phyloP scores from a whole-genome alignment of 2,113 vertebrate genomes.

The Nyctereutes procyonoides region DNA sequence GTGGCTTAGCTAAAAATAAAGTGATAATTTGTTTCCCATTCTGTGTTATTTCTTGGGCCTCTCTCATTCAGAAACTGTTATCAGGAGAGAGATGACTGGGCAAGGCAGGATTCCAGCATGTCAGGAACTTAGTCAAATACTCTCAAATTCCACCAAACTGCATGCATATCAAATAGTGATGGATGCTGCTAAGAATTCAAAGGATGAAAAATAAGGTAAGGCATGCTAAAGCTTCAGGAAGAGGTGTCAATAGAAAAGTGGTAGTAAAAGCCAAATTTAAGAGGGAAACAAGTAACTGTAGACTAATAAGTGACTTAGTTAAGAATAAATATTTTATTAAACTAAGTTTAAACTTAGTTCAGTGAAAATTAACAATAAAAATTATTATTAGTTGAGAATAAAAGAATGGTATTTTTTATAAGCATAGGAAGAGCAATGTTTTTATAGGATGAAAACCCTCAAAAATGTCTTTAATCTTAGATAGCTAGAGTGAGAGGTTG shows the following conservation, averaged over 20 bases:
- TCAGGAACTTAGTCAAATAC: not conserved
- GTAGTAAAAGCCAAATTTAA: not conserved
- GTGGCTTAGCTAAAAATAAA: not conserved
- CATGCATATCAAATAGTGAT: not conserved
- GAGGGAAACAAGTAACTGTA: not conserved
- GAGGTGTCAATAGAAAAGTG: not conserved
- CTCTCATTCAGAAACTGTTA: not conserved
- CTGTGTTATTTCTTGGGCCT: not conserved
- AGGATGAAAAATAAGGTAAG: not conserved
- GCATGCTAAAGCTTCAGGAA: not conserved
- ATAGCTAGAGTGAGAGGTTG: not conserved
- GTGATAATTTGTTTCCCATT: slow-evolving; percentile 6
- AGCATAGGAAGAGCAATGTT: not conserved
- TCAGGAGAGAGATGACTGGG: not conserved
- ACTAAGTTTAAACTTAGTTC: not conserved
- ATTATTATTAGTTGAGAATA: not conserved
- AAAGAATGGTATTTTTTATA: not conserved
- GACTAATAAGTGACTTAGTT: not conserved
- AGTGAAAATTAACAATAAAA: not conserved
- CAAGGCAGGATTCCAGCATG: not conserved
- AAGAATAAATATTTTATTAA: not conserved
- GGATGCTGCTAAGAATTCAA: not conserved
- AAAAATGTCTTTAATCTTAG: not conserved
- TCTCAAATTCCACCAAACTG: not conserved
- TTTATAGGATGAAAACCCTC: not conserved